These are phyloP conservation scores for Alectoris magna DNA, from an alignment of 2,797 vertebrate species.

Conservation along the genomic window DNA sequence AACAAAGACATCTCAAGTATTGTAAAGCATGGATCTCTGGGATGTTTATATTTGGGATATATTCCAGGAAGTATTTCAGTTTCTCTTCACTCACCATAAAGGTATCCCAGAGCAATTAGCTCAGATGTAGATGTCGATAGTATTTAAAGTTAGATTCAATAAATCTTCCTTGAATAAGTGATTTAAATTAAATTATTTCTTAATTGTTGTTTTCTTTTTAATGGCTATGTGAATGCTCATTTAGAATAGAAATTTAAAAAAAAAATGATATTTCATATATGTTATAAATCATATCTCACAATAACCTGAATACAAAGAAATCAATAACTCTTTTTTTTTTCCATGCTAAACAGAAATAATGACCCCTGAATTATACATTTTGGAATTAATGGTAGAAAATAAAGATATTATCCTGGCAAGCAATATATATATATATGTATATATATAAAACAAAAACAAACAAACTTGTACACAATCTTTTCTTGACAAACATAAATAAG, in stretches of 20 bases:
- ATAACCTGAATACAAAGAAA: background rate
- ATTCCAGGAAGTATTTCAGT: background rate
- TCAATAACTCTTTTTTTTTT: background rate
- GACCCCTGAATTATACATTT: background rate
- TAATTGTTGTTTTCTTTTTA: background rate
- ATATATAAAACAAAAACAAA: too few relatives aligned
- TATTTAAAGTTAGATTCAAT: slow-evolving; percentile 33
- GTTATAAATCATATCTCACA: fast-evolving
- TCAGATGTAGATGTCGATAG: slow-evolving; percentile 47
- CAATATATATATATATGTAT: too few relatives aligned
- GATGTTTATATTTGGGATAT: background rate
- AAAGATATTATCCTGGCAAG: background rate
- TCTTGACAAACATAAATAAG: background rate
- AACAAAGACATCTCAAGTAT: background rate
- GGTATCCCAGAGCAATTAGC: background rate
- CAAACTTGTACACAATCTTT: background rate
- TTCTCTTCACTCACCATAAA: background rate
- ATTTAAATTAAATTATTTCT: background rate
- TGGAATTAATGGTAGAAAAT: background rate
- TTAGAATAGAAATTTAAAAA: background rate
- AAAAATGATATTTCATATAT: background rate
- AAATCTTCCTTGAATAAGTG: background rate
- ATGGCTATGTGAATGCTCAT: background rate
- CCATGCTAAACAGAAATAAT: background rate
- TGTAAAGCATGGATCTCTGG: background rate